Percentiles rank a stretch among this genome's conserved stretches.
Conservation (phyloP, 1,140 invertebrate genomes). For the Zaprionus taronus region DNA sequence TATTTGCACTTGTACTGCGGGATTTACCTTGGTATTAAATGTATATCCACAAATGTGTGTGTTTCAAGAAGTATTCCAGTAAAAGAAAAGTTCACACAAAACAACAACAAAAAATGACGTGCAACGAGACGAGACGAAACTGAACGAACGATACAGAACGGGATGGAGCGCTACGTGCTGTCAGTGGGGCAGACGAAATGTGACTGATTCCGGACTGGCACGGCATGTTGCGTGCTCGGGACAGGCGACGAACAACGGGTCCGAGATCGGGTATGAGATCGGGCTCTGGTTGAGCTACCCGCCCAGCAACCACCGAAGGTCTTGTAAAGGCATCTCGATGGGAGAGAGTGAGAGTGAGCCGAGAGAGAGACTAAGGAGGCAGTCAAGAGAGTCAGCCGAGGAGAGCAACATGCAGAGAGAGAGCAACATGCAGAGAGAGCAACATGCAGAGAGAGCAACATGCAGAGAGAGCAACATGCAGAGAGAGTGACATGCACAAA, state of each 20-base stretch:
- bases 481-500: too few relatives aligned
- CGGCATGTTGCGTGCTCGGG: constrained; percentile 56
- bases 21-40: background rate
- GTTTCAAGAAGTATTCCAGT: background rate
- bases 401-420: background rate
- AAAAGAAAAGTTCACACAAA: background rate
- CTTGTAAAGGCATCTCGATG: background rate
- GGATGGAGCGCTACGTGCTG: constrained; percentile 42
- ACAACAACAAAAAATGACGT: background rate
- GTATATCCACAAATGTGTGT: background rate
- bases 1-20: background rate
- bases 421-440: background rate
- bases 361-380: background rate
- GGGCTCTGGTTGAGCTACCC: background rate
- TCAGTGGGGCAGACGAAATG: constrained; percentile 51
- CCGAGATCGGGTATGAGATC: background rate
- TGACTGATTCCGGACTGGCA: constrained; percentile 64
- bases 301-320: background rate
- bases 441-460: too few relatives aligned
- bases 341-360: background rate
- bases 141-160: background rate
- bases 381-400: background rate
- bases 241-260: constrained; percentile 13
- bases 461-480: too few relatives aligned
- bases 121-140: constrained; percentile 4